Evolutionary conservation across 1,140 invertebrate genomes (phyloP), one percentile per base, ranked within the genome.

Genomic region (Latrodectus geometricus): DNA sequence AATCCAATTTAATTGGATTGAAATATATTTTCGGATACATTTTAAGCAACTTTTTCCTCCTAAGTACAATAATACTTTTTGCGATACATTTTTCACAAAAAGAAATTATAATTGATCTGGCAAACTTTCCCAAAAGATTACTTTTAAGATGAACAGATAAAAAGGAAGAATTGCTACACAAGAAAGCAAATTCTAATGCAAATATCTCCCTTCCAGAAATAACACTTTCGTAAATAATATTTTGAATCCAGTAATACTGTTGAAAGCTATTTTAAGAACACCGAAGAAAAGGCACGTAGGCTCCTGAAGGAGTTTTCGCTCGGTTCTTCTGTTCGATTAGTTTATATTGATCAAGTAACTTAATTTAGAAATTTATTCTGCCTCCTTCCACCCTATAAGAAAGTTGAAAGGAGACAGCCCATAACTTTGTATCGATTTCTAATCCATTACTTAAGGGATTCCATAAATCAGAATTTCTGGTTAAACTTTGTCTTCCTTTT

Each of bases 311-410:
- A 61, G 11, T 61, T 11, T 14, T 11, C 17, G 11, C 17, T 17
- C 54, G 17, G 54, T 8, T 14, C 17, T 61, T 61, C 54, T 61
- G 54, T 61, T 61, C 54, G 54, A 61, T 61, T 61, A 61, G 54
- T 61, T 17, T 61, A 61, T 61, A 61, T 61, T 61, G 54, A 61
- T 61, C 54, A 61, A 61, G 54, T 61, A 61, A 61, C 54, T 61
- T 61, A 61, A 61, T 61, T 61, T 61, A 61, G 54, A 61, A 61
- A 61, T 61, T 61, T 61, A 61, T 61, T 61, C 54, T 17, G 2
- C 54, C 54, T 17, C 54, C 17, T 8, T 14, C 54, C 8, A 35
- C 54, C 54, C 54, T 61, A 61, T 14, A 17, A 61, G 54, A 61
- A 61, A 61, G 54, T 61, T 17, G 54, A 61, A 61, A 61, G 17